Percentiles rank a stretch among this genome's conserved stretches.
Conservation (phyloP, 2,113 vertebrate species). For the Microcebus jonahi region DNA sequence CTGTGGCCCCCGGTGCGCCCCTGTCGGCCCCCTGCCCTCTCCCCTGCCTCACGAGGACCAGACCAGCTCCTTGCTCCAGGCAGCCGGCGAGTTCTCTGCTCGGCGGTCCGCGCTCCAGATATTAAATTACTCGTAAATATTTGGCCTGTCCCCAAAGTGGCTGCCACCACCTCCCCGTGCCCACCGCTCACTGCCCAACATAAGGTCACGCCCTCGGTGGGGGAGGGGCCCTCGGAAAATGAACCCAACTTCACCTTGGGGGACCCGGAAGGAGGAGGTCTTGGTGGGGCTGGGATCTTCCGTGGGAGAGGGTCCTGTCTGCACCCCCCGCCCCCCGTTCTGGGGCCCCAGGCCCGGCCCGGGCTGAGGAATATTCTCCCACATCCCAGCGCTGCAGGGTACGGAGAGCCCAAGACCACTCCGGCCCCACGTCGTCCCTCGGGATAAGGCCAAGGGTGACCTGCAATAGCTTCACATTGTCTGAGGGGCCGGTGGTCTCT, state of each 20-base stretch:
- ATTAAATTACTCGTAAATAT: constrained; percentile 91
- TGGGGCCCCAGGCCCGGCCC: background rate
- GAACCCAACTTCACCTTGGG: constrained; percentile 66
- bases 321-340: background rate
- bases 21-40: constrained; percentile 52
- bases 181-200: constrained; percentile 76
- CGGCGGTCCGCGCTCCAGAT: constrained; percentile 85
- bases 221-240: constrained; percentile 70
- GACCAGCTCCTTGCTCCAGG: constrained; percentile 71
- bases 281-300: background rate
- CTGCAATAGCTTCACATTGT: constrained; percentile 69
- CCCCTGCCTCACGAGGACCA: constrained; percentile 75
- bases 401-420: background rate
- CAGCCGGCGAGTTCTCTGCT: constrained; percentile 80
- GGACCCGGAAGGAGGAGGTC: background rate
- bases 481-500: constrained; percentile 70
- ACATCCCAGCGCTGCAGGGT: accelerated
- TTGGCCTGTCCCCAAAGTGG: constrained; percentile 82
- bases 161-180: constrained; percentile 31
- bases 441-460: constrained; percentile 69
- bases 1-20: background rate
- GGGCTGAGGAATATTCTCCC: background rate
- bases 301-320: background rate
- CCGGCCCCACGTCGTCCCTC: background rate
- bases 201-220: constrained; percentile 80